phyloP scores from a whole-genome alignment of 2,888 invertebrate genomes.

The Gortyna flavago region DNA sequence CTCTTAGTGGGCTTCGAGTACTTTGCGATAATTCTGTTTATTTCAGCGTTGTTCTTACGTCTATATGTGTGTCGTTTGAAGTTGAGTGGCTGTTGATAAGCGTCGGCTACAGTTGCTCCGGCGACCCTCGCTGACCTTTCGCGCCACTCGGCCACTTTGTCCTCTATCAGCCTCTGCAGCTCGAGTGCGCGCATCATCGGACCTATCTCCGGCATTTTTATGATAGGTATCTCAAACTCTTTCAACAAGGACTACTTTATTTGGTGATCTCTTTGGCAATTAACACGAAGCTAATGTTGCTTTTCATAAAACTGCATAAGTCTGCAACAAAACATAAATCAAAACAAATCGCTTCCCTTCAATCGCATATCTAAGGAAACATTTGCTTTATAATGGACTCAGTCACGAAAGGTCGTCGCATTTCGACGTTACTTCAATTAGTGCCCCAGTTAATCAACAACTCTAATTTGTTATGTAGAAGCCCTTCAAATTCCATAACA shows the following conservation, averaged over 20 bases:
- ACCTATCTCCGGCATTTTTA: conserved; percentile 87
- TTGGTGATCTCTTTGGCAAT: conserved; percentile 67
- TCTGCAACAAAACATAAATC: conserved; percentile 59
- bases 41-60: conserved; percentile 89
- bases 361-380: conserved; percentile 45
- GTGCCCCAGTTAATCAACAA: conserved; percentile 50
- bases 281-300: conserved; percentile 52
- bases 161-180: conserved; percentile 87
- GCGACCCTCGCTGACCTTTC: conserved; percentile 88
- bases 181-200: conserved; percentile 88
- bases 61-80: conserved; percentile 88
- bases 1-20: conserved; percentile 86
- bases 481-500: conserved; percentile 52
- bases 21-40: conserved; percentile 89
- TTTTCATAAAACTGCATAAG: conserved; percentile 36
- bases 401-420: conserved; percentile 59
- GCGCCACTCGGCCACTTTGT: conserved; percentile 89
- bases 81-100: conserved; percentile 89
- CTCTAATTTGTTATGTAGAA: conserved; percentile 39
- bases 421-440: conserved; percentile 62
- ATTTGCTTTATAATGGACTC: conserved; percentile 46
- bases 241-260: conserved; percentile 57
- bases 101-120: conserved; percentile 84
- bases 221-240: conserved; percentile 56
- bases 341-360: conserved; percentile 39